A percentile compares a stretch with the other conserved stretches of the same genome.
Evolutionary conservation across 2,797 vertebrate genomes (phyloP).

Genomic region (Hippopotamyrus pictus): DNA sequence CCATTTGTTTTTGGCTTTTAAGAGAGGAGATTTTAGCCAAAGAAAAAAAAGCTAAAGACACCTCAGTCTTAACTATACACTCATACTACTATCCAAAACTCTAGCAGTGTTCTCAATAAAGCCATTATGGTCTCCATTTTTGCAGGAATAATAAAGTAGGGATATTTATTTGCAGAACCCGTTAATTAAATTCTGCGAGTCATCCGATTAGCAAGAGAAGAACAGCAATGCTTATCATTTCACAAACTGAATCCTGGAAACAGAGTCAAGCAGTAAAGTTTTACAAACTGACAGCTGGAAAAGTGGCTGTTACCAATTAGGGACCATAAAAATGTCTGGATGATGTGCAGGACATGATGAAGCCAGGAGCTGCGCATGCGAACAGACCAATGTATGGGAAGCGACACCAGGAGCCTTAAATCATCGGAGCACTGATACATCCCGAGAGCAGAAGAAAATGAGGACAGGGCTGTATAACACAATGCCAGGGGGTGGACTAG

Average conservation of each 20-base stretch:
- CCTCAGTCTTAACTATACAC: neutral
- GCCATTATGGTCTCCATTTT: neutral
- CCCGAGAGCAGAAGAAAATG: neutral
- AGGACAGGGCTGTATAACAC: neutral
- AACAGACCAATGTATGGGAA: neutral
- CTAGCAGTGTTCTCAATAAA: neutral
- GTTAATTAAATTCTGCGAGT: neutral
- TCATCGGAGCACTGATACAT: neutral
- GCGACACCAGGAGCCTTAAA: neutral
- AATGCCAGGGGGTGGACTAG: neutral
- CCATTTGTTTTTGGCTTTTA: neutral
- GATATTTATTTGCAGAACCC: neutral
- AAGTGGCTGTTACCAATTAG: neutral
- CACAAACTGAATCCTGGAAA: neutral
- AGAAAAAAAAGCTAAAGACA: neutral
- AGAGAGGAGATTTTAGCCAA: neutral
- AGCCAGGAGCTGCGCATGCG: neutral
- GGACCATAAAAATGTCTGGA: neutral
- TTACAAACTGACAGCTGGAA: constrained; percentile 8
- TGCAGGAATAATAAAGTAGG: neutral
- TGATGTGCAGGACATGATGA: neutral
- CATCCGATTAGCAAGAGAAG: neutral
- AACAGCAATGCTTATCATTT: neutral
- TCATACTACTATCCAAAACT: neutral
- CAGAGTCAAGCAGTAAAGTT: neutral